Base-by-base conservation (phyloP, 2,113 vertebrate species). In the Otis tarda region DNA sequence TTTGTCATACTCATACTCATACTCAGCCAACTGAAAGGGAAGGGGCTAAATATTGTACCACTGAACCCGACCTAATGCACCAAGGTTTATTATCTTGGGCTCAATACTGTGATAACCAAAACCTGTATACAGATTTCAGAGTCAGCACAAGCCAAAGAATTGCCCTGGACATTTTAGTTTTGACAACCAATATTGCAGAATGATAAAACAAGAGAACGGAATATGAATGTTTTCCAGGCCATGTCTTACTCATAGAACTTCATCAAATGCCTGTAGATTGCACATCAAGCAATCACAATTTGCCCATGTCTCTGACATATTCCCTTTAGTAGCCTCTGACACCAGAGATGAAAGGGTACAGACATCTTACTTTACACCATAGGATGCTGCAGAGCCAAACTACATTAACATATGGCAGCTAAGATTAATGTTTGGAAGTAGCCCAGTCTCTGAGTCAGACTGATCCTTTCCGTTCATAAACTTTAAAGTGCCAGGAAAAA, bases 391-490 rank as follows among this genome's bases (percentile, higher is more conserved):
- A 87, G 53, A 94, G 94, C 85, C 90, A 89, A 95, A 93, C 83
- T 91, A 85, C 86, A 95, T 96, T 96, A 94, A 91, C 91, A 84
- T 96, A 92, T 75, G 94, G 85, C 91, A 96, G 92, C 96, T 73
- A 77, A 96, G 95, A 95, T 94, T 82, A 96, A 94, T 94, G 86
- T 60, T 82, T 96, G 95, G 89, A 96, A 89, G 77, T 67, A 87
- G 70, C 94, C 91, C 91, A 96, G 94, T 93, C 81, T 92, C 89
- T 97, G 96, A 96, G 87, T 96, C 93, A 95, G 94, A 92, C 94
- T 39, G 83, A 96, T 95, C 94, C 83, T 91, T 97, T 97, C 96
- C 89, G 80, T 96, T 94, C 90, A 76, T 84, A 96, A 96, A 95
- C 81, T 94, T 84, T 89, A 55, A 94, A 94, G 87, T 83, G 93